Percentiles rank a stretch among this genome's conserved stretches.
These are phyloP conservation scores for Bolborhynchus lineola DNA, from an alignment of 2,113 vertebrate genomes.

Conservation along the genomic window DNA sequence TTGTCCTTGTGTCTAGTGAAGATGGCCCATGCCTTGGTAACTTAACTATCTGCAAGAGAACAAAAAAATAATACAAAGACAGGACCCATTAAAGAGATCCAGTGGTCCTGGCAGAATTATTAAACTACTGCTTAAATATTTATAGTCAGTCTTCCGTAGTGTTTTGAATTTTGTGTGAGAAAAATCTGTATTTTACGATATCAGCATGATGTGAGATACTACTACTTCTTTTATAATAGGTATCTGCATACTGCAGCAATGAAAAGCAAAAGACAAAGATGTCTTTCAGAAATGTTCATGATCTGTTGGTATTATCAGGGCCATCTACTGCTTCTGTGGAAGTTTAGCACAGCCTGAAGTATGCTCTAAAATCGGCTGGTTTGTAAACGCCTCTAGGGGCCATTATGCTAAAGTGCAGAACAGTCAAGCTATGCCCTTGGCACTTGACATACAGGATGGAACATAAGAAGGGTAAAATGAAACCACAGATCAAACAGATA, in stretches of 20 bases:
- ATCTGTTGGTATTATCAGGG: not conserved
- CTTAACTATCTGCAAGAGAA: not conserved
- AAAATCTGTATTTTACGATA: not conserved
- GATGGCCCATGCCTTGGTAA: accelerated
- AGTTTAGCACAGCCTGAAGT: not conserved
- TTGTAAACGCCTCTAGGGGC: not conserved
- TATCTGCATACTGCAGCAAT: not conserved
- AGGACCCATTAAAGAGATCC: not conserved
- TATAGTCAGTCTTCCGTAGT: not conserved
- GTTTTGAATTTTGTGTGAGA: not conserved
- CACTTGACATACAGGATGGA: not conserved
- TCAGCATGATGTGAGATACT: not conserved
- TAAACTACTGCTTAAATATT: not conserved
- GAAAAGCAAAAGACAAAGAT: not conserved
- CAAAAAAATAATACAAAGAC: not conserved
- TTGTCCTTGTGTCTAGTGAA: not conserved
- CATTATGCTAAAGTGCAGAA: not conserved
- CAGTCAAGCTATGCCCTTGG: not conserved
- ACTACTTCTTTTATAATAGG: not conserved
- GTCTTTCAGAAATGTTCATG: not conserved
- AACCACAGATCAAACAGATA: not conserved
- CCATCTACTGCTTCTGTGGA: not conserved
- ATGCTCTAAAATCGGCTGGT: not conserved
- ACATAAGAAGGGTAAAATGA: not conserved
- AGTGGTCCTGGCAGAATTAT: not conserved